Conservation (phyloP, 2,797 vertebrate species). For the Platyrinchus mystaceus region DNA sequence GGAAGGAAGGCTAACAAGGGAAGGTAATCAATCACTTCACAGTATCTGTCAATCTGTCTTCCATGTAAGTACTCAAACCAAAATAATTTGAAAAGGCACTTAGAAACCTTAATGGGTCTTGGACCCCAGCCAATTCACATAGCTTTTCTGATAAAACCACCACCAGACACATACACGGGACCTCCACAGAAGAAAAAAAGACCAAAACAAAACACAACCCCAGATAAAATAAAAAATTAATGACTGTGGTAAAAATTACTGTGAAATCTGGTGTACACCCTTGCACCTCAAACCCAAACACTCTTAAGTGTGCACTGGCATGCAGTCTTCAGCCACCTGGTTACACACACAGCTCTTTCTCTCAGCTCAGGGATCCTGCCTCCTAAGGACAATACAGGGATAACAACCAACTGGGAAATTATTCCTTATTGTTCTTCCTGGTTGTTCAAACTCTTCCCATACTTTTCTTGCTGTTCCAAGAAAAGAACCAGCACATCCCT, state of each 20-base stretch:
- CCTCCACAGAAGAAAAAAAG: background rate
- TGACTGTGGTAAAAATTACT: background rate
- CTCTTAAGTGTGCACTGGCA: background rate
- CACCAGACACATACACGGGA: background rate
- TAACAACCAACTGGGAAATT: background rate
- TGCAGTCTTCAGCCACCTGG: background rate
- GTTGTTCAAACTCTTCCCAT: fast-evolving
- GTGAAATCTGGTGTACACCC: background rate
- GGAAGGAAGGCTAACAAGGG: background rate
- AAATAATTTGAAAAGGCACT: background rate
- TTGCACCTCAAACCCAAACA: background rate
- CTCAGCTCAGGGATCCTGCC: background rate
- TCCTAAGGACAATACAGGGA: background rate
- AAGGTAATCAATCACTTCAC: background rate
- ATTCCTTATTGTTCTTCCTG: background rate
- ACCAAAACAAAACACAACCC: fast-evolving
- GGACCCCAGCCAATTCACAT: background rate
- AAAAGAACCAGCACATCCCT: background rate
- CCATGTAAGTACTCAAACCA: background rate
- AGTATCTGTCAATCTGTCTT: background rate
- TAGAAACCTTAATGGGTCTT: background rate
- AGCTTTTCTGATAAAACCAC: background rate
- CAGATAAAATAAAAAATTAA: background rate
- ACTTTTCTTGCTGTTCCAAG: background rate
- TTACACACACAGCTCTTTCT: background rate